A percentile compares a stretch with the other conserved stretches of the same genome.
phyloP scores from a whole-genome alignment of 2,113 vertebrate species.

The Hymenochirus boettgeri region DNA sequence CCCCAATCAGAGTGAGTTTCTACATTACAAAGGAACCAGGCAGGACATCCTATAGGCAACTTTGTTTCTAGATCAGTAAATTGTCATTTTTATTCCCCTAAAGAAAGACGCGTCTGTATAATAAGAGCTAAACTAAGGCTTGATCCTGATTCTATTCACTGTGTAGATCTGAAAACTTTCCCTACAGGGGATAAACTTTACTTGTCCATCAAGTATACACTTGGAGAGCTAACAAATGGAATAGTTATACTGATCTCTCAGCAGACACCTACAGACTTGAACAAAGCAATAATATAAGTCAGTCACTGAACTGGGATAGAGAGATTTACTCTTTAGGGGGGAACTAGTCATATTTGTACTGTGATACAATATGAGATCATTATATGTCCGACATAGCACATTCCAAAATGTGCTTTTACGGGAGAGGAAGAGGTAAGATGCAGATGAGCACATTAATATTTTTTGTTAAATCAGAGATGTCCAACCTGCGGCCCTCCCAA shows the following conservation, averaged over 20 bases:
- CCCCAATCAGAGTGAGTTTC: not conserved
- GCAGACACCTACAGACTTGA: not conserved
- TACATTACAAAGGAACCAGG: not conserved
- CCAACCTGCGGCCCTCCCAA: too few relatives aligned
- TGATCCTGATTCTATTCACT: slow-evolving; percentile 1
- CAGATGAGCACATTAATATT: too few relatives aligned
- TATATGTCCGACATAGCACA: too few relatives aligned
- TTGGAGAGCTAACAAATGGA: not conserved
- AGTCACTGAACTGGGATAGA: slow-evolving; percentile 14
- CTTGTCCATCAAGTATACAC: slow-evolving; percentile 34
- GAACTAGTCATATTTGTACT: slow-evolving; percentile 19
- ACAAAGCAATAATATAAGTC: not conserved
- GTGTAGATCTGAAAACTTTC: slow-evolving; percentile 39
- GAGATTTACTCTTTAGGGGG: slow-evolving; percentile 12
- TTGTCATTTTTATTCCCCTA: slow-evolving; percentile 14
- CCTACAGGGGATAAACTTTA: slow-evolving; percentile 29
- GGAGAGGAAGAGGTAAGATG: too few relatives aligned
- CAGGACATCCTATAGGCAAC: not conserved
- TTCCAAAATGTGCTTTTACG: too few relatives aligned
- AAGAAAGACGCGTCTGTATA: not conserved
- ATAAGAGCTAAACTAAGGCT: slow-evolving; percentile 27
- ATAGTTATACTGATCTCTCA: not conserved
- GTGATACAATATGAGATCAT: too few relatives aligned
- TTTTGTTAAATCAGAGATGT: too few relatives aligned
- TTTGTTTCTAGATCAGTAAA: not conserved